These are phyloP conservation scores for Psix sp. DNA, from an alignment of 1,140 invertebrate genomes.

Conservation along the genomic window DNA sequence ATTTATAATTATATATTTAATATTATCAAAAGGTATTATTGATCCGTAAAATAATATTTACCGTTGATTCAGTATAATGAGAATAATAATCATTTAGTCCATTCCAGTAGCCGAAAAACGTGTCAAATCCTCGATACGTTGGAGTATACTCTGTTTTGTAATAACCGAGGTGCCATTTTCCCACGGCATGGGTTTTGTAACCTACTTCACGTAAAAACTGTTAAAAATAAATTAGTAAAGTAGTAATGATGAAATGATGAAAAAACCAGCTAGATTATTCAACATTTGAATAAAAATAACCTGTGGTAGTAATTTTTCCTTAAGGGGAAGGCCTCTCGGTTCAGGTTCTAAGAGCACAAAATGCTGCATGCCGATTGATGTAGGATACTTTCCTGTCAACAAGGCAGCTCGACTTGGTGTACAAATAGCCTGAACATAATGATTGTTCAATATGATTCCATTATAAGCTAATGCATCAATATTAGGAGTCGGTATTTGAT, in stretches of 20 bases:
- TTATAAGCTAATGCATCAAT: slow-evolving; percentile 82
- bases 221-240: slow-evolving; percentile 9
- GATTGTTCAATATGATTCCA: slow-evolving; percentile 82
- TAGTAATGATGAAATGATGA: slow-evolving; percentile 1
- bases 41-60: too few species aligned
- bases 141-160: slow-evolving; percentile 86
- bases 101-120: slow-evolving; percentile 90
- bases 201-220: slow-evolving; percentile 84
- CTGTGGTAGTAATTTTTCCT: slow-evolving; percentile 29
- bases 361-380: slow-evolving; percentile 58
- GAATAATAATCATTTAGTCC: slow-evolving; percentile 90
- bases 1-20: neutral
- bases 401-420: slow-evolving; percentile 82
- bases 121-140: slow-evolving; percentile 88
- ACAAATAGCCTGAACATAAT: slow-evolving; percentile 81
- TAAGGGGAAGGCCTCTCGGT: slow-evolving; percentile 36
- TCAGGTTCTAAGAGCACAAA: slow-evolving; percentile 21
- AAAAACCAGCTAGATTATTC: neutral
- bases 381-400: slow-evolving; percentile 84
- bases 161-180: slow-evolving; percentile 94
- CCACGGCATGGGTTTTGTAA: slow-evolving; percentile 89
- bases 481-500: slow-evolving; percentile 83
- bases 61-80: slow-evolving; percentile 80
- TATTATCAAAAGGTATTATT: neutral
- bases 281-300: neutral